Conservation (phyloP, 2,113 vertebrate species). For the Ornithorhynchus anatinus region DNA sequence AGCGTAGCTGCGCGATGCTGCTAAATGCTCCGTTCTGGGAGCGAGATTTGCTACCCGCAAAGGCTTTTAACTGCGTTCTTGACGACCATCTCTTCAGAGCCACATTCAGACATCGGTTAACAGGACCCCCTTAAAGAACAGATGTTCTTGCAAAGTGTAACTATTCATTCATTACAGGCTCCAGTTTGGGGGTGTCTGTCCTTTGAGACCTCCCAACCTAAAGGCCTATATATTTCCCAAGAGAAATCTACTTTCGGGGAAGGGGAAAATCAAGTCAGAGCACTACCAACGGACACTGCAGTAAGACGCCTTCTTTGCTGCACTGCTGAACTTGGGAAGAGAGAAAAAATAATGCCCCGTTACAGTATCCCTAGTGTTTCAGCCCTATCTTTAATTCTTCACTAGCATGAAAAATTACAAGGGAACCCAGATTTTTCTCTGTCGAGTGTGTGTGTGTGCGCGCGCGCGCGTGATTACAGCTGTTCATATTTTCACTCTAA, state of each 20-base stretch:
- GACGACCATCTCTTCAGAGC: slow-evolving; percentile 39
- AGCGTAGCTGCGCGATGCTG: not conserved
- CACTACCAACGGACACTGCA: slow-evolving; percentile 56
- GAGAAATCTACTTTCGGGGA: slow-evolving; percentile 72
- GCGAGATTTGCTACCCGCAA: slow-evolving; percentile 43
- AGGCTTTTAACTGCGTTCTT: slow-evolving; percentile 45
- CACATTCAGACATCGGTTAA: slow-evolving; percentile 51
- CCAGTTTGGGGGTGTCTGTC: slow-evolving; percentile 70
- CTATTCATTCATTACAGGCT: slow-evolving; percentile 59
- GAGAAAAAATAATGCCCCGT: slow-evolving; percentile 53
- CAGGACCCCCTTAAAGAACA: slow-evolving; percentile 59
- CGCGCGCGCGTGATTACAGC: slow-evolving; percentile 77
- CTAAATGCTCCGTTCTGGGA: slow-evolving; percentile 27
- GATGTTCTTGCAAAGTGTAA: slow-evolving; percentile 55
- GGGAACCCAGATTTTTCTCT: slow-evolving; percentile 70
- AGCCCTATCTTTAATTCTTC: slow-evolving; percentile 60
- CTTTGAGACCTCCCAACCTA: slow-evolving; percentile 63
- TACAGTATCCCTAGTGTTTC: slow-evolving; percentile 37
- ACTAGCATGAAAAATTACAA: slow-evolving; percentile 71
- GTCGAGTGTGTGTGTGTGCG: slow-evolving; percentile 65
- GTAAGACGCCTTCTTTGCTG: slow-evolving; percentile 62
- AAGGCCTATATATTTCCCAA: slow-evolving; percentile 61
- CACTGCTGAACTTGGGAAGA: slow-evolving; percentile 47
- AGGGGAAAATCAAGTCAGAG: slow-evolving; percentile 62
- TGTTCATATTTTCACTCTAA: slow-evolving; percentile 78